Conservation (phyloP, 2,113 vertebrate genomes). For the Daboia siamensis region DNA sequence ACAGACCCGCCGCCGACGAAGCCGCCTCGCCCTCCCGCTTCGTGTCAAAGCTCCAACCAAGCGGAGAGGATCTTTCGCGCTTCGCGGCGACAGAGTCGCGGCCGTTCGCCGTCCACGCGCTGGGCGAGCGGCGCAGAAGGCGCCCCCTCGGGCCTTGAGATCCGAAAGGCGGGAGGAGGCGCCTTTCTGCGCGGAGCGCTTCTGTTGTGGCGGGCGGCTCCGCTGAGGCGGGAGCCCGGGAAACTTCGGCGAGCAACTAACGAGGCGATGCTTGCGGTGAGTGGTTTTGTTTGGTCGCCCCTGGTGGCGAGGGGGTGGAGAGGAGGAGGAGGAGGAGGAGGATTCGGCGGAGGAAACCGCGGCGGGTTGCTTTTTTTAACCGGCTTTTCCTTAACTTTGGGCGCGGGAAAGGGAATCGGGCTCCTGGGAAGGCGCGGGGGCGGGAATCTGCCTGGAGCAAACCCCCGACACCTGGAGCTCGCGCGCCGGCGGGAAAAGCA, state of each 20-base stretch:
- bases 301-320: slow-evolving; percentile 21
- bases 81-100: neutral
- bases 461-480: neutral
- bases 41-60: neutral
- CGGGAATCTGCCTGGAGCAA: neutral
- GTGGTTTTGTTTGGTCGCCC: slow-evolving; percentile 39
- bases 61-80: too few relatives aligned
- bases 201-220: slow-evolving; percentile 24
- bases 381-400: slow-evolving; percentile 40
- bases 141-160: neutral
- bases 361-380: neutral
- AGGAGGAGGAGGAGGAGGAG: neutral
- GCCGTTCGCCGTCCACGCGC: neutral
- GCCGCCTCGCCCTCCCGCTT: neutral
- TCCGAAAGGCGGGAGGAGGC: neutral
- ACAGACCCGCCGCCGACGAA: neutral
- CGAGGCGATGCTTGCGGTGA: slow-evolving; percentile 53
- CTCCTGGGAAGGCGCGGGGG: neutral
- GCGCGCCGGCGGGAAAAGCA: neutral
- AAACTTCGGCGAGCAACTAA: neutral
- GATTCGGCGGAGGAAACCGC: neutral
- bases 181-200: neutral
- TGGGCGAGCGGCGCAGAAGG: neutral
- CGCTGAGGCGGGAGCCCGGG: neutral
- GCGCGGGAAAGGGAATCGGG: neutral